Evolutionary conservation across 2,113 vertebrate species (phyloP), one percentile per base, ranked within the genome.

Genomic region (Semnornis frantzii): DNA sequence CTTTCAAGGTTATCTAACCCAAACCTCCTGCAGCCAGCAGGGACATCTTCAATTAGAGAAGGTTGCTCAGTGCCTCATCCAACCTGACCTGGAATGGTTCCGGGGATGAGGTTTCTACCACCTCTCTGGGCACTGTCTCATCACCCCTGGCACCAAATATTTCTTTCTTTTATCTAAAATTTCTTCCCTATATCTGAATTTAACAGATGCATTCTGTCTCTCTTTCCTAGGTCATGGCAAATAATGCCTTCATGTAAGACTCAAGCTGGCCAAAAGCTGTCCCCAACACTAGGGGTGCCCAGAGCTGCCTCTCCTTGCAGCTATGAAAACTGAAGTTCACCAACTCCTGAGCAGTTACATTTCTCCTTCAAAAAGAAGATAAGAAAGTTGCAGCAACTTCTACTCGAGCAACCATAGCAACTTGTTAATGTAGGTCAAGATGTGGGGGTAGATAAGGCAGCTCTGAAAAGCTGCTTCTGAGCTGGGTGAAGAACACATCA

Each of bases 371-470:
- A 48, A 54, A 28, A 71, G 81, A 84, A 98, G 96, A 97, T 97
- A 98, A 97, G 96, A 96, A 95, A 96, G 95, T 97, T 96, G 95
- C 97, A 97, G 95, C 97, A 97, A 94, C 90, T 90, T 92, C 92
- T 77, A 68, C 77, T 75, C 92, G 92, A 94, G 97, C 97, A 98
- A 93, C 97, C 97, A 97, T 97, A 92, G 97, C 95, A 98, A 98
- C 97, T 96, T 93, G 97, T 94, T 93, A 97, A 98, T 98, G 97
- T 97, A 98, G 98, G 98, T 98, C 97, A 97, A 98, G 98, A 98
- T 98, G 97, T 92, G 97, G 97, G 96, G 94, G 94, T 83, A 97
- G 98, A 98, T 98, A 98, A 97, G 13, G 12, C 31, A 25, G 85
- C 96, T 96, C 84, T 94, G 93, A 97, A 94, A 95, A 91, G 94